Percentiles rank a stretch among this genome's conserved stretches.
phyloP scores from a whole-genome alignment of 2,797 vertebrate genomes.

The Adrianichthys oophorus region DNA sequence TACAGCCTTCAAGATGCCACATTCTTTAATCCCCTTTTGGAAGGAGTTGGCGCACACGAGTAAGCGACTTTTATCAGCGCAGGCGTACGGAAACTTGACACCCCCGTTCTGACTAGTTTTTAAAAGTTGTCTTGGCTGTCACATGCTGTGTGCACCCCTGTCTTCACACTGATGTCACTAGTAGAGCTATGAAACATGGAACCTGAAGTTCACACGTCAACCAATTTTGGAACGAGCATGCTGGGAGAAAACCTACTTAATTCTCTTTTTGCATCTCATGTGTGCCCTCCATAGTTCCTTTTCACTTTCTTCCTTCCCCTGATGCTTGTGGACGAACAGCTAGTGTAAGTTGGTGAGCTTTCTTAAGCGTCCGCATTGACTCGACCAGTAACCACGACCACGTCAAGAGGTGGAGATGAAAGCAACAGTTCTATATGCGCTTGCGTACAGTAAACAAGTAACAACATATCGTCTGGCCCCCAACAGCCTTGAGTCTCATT shows the following conservation, averaged over 20 bases:
- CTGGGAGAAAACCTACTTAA: slow-evolving; percentile 51
- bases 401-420: slow-evolving; percentile 26
- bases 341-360: slow-evolving; percentile 5
- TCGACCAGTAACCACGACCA: slow-evolving; percentile 5
- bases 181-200: slow-evolving; percentile 31
- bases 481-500: slow-evolving; percentile 26
- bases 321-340: slow-evolving; percentile 30
- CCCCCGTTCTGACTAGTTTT: slow-evolving; percentile 39
- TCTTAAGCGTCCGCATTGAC: slow-evolving; percentile 1
- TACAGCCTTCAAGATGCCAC: slow-evolving; percentile 21
- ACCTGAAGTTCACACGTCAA: slow-evolving; percentile 52
- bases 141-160: slow-evolving; percentile 21
- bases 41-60: slow-evolving; percentile 43
- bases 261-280: slow-evolving; percentile 58
- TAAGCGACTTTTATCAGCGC: slow-evolving; percentile 48
- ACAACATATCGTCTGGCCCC: slow-evolving; percentile 42
- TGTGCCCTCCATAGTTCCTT: slow-evolving; percentile 24
- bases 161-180: slow-evolving; percentile 27
- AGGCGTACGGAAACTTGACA: slow-evolving; percentile 30
- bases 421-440: slow-evolving; percentile 9
- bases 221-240: slow-evolving; percentile 49
- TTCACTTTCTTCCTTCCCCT: neutral
- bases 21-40: slow-evolving; percentile 53
- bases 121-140: slow-evolving; percentile 53
- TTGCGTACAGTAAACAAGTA: slow-evolving; percentile 36